phyloP scores from a whole-genome alignment of 2,113 vertebrate species.

The Mesitornis unicolor region DNA sequence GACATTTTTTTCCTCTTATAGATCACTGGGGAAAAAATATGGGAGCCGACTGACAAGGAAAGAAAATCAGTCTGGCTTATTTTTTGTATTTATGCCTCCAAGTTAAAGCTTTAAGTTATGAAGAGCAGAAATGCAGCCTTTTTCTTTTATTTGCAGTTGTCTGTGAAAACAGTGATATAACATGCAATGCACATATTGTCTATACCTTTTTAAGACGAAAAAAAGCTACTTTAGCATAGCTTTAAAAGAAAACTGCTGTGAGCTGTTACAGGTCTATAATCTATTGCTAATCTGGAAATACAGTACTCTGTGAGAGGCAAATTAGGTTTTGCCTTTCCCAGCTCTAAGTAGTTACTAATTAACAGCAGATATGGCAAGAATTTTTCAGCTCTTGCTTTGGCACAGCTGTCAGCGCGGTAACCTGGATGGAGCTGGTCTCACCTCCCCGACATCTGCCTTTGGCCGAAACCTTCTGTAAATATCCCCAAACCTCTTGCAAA shows the following conservation, averaged over 20 bases:
- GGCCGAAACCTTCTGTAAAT: neutral
- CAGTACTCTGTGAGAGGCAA: neutral
- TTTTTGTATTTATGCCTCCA: neutral
- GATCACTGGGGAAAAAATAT: neutral
- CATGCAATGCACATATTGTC: neutral
- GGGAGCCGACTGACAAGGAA: neutral
- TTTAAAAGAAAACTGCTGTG: neutral
- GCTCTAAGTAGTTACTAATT: neutral
- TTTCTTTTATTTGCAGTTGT: neutral
- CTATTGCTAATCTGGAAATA: neutral
- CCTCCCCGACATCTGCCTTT: neutral
- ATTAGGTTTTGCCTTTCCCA: neutral
- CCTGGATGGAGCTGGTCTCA: rapidly evolving
- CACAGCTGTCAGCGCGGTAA: neutral
- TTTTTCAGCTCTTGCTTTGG: neutral
- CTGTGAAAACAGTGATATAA: neutral
- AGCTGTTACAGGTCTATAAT: neutral
- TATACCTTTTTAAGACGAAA: neutral
- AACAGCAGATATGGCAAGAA: neutral
- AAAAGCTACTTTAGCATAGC: rapidly evolving
- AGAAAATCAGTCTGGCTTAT: neutral
- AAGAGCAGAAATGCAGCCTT: neutral
- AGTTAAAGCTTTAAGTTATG: neutral
- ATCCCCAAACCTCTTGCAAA: neutral
- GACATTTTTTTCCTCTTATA: neutral